Evolutionary conservation across 2,888 invertebrate species (phyloP).

Genomic region (Cephus runcator): DNA sequence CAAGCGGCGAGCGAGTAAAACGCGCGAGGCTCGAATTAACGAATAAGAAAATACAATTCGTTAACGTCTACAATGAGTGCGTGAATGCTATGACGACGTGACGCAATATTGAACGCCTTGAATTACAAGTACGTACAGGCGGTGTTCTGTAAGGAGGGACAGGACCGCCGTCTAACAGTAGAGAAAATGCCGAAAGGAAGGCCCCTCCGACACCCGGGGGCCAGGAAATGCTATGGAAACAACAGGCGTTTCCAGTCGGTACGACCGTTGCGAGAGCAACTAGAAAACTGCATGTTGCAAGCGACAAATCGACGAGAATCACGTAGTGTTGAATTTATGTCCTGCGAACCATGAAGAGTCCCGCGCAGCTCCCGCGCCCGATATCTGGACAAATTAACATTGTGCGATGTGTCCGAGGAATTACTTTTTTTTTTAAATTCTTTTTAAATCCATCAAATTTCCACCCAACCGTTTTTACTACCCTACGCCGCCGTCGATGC

Average conservation of each 20-base stretch:
- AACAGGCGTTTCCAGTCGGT: not conserved
- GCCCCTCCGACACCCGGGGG: not conserved
- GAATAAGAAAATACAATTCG: not conserved
- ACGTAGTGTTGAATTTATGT: not conserved
- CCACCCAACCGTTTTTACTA: not conserved
- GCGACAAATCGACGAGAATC: not conserved
- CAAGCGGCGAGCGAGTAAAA: not conserved
- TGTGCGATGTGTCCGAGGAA: not conserved
- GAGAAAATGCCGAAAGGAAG: not conserved
- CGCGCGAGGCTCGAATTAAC: not conserved
- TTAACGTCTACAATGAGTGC: not conserved
- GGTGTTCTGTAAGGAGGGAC: not conserved
- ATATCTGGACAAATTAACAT: not conserved
- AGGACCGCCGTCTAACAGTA: not conserved
- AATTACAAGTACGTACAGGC: not conserved
- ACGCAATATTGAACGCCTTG: not conserved
- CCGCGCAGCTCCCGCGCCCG: not conserved
- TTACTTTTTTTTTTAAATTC: rapidly evolving
- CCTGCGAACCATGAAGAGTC: not conserved
- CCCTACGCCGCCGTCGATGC: not conserved
- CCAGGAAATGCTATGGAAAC: not conserved
- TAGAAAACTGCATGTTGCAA: slow-evolving; percentile 8
- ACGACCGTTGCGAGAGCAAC: not conserved
- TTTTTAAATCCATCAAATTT: not conserved
- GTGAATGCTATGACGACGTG: not conserved